A percentile compares a stretch with the other conserved stretches of the same genome.
Evolutionary conservation across 1,140 invertebrate genomes (phyloP).

Genomic region (fruit fly (Drosophila melanogaster)): Release_6_plus_ISO1_MT NC_004354.4:14666501-14667000

Average conservation of each 20-base stretch:
- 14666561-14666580: constrained; percentile 5
- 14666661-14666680: constrained; percentile 69
- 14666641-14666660: constrained; percentile 71
- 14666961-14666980: too few relatives aligned
- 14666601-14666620: constrained; percentile 81
- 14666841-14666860: too few relatives aligned
- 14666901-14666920: too few relatives aligned
- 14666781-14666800: background rate
- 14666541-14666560: background rate
- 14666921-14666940: too few relatives aligned
- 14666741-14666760: background rate
- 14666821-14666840: too few relatives aligned
- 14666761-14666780: background rate
- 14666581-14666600: constrained; percentile 61
- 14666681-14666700: constrained; percentile 47
- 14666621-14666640: constrained; percentile 42
- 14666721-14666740: constrained; percentile 1
- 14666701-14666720: background rate
- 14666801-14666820: too few relatives aligned
- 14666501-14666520: constrained; percentile 81
- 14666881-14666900: too few relatives aligned
- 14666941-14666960: too few relatives aligned
- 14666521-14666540: constrained; percentile 35
- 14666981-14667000: too few relatives aligned
- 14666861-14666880: too few relatives aligned